Evolutionary conservation across 35 echinoderm and acorn worm species (phyloP), one percentile per base, ranked within the genome.

Genomic region (Patiria miniata): DNA sequence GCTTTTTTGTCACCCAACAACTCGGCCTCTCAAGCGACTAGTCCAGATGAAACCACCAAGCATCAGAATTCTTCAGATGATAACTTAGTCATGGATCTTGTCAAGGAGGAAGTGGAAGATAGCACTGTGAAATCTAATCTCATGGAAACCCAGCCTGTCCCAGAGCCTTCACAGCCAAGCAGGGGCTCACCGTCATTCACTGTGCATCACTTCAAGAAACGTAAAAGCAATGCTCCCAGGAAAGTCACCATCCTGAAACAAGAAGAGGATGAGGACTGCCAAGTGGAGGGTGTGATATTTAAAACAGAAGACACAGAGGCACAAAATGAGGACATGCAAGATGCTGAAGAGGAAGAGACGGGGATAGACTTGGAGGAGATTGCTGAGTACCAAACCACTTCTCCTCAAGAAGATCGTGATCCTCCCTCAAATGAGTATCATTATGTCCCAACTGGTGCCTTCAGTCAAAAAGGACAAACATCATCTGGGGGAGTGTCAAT

Each of bases 341-440:
- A 73, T 73, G 65, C 65, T 36, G 65, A 73, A 23, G 65, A 73
- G 29, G 65, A 73, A 32, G 65, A 73, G 8, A 73, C 29, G 8
- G 65, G 65, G 65, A 73, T 73, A 73, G 65, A 73, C 26, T 73
- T 73, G 65, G 65, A 73, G 14, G 65, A 73, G 7, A 73, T 73
- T 30, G 0, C 65, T 23, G 65, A 73, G 65, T 73, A 73, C 34
- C 19, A 73, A 73, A 30, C 65, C 8, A 73, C 21, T 68, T 47
- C 42, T 47, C n/a, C n/a, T n/a, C 60, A 68, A 19, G n/a, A 68
- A 68, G 30, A 73, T 30, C 3, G 34, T 16, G 65, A 26, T 0
- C 26, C 14, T 34, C 29, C 23, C 2, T 73, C 65, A 26, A 73
- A 73, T 73, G 65, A 73, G 65, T 34, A 73, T 73, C 65, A 73